Evolutionary conservation across 2,888 invertebrate species (phyloP).

Genomic region (Xestia rhomboidea): DNA sequence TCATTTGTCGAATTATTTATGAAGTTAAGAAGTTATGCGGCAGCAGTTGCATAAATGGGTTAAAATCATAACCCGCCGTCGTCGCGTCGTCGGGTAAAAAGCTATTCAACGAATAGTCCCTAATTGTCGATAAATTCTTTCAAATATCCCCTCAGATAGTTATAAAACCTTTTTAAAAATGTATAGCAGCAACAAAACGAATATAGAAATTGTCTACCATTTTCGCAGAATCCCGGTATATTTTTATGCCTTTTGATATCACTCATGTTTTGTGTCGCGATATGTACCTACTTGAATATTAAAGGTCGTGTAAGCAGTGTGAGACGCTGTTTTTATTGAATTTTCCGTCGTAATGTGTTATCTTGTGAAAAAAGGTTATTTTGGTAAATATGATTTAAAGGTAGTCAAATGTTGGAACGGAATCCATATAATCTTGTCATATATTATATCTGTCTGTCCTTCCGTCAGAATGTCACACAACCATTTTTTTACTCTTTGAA

Average conservation of each 20-base stretch:
- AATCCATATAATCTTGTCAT: background rate
- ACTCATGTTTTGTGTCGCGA: background rate
- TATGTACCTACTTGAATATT: conserved; percentile 29
- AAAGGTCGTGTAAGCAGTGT: background rate
- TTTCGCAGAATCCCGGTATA: conserved; percentile 3
- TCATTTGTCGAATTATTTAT: background rate
- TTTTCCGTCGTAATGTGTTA: background rate
- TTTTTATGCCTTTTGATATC: background rate
- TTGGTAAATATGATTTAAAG: background rate
- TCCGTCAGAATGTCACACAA: background rate
- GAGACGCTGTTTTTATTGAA: background rate
- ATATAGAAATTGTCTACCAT: conserved; percentile 1
- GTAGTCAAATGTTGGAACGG: background rate
- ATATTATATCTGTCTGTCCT: background rate
- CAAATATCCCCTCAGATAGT: conserved; percentile 1
- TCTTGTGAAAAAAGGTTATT: background rate
- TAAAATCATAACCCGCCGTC: background rate
- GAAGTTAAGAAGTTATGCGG: background rate
- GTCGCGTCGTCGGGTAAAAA: background rate
- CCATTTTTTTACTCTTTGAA: background rate
- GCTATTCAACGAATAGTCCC: background rate
- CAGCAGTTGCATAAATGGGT: background rate
- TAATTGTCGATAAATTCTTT: background rate
- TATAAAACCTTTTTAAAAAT: background rate
- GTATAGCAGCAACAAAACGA: conserved; percentile 1